A percentile compares a stretch with the other conserved stretches of the same genome.
Conservation (phyloP, 2,797 vertebrate genomes). For the Falco novaeseelandiae region DNA sequence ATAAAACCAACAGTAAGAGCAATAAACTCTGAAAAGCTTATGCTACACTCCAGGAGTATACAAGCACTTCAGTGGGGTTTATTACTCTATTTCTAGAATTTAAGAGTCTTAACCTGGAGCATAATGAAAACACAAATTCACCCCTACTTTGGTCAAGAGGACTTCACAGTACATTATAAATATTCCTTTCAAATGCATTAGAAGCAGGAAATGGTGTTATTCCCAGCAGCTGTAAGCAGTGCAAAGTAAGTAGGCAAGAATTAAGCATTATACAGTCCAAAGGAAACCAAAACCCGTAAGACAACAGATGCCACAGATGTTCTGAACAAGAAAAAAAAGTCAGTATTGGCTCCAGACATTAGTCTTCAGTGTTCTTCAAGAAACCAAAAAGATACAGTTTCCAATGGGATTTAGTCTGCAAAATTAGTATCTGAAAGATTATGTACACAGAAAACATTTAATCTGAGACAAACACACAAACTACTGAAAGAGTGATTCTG, state of each 20-base stretch:
- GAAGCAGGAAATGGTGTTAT: not conserved
- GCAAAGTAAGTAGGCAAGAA: not conserved
- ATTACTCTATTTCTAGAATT: not conserved
- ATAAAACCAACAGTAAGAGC: not conserved
- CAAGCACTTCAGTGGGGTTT: not conserved
- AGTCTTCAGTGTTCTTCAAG: not conserved
- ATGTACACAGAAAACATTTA: not conserved
- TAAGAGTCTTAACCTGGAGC: not conserved
- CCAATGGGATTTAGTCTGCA: not conserved
- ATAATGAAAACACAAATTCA: not conserved
- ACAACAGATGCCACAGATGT: not conserved
- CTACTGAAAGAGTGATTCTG: not conserved
- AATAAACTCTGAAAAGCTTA: not conserved
- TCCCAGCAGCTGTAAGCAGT: not conserved
- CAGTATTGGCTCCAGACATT: not conserved
- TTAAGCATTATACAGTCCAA: not conserved
- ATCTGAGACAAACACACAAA: not conserved
- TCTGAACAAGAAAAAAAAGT: not conserved
- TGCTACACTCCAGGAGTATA: not conserved
- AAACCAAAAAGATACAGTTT: not conserved
- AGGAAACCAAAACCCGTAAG: not conserved
- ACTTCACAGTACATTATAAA: not conserved
- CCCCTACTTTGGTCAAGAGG: not conserved
- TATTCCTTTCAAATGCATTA: not conserved
- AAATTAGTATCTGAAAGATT: not conserved